Evolutionary conservation across 2,888 invertebrate species (phyloP).

Genomic region (Hydrotaea cyrtoneurina): DNA sequence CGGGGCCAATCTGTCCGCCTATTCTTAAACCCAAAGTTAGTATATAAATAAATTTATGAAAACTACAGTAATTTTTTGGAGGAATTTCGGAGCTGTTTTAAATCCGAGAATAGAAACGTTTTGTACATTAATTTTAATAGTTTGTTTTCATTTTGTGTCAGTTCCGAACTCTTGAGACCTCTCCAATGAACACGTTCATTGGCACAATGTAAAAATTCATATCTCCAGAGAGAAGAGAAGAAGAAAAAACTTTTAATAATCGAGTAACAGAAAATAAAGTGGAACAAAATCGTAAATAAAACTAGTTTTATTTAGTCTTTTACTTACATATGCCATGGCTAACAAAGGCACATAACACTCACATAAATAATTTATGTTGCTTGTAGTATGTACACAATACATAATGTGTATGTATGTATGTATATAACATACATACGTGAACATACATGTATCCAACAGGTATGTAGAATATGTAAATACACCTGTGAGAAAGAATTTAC

Average conservation of each 20-base stretch:
- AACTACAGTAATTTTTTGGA: too few species aligned
- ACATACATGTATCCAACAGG: background rate
- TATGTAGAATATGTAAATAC: conserved; percentile 27
- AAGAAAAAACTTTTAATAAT: conserved; percentile 32
- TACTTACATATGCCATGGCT: conserved; percentile 5
- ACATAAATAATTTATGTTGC: background rate
- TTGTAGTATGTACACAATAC: background rate
- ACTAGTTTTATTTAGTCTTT: conserved; percentile 56
- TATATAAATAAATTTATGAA: too few species aligned
- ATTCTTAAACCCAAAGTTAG: too few species aligned
- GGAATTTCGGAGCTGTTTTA: too few species aligned
- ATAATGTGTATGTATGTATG: conserved; percentile 4
- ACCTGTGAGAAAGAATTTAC: conserved; percentile 49
- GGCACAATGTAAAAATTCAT: conserved; percentile 15
- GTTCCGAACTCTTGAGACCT: too few species aligned
- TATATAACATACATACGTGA: background rate
- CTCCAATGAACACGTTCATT: background rate
- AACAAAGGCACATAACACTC: conserved; percentile 19
- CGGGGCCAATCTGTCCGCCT: too few species aligned
- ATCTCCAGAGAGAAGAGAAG: background rate
- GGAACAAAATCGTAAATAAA: conserved; percentile 58
- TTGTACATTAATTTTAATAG: too few species aligned
- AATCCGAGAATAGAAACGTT: too few species aligned
- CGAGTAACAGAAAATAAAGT: conserved; percentile 37
- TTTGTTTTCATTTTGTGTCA: too few species aligned